A percentile compares a stretch with the other conserved stretches of the same genome.
These are phyloP conservation scores for Cynocephalus volans DNA, from an alignment of 2,113 vertebrate species.

Conservation along the genomic window DNA sequence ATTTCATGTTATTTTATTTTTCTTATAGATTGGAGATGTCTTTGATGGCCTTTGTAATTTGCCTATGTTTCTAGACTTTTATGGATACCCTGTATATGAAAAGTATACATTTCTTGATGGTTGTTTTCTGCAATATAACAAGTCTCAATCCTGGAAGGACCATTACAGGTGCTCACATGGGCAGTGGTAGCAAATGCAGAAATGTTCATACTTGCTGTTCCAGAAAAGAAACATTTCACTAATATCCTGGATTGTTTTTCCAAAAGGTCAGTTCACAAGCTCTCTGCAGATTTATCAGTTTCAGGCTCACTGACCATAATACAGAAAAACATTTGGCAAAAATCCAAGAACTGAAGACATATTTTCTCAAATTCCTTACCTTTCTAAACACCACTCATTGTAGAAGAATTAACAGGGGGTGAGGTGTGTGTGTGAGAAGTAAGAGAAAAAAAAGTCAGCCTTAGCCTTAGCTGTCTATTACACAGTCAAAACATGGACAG, in stretches of 20 bases:
- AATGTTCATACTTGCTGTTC: constrained; percentile 34
- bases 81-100: not conserved
- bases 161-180: not conserved
- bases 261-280: constrained; percentile 42
- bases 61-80: not conserved
- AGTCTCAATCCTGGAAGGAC: not conserved
- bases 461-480: not conserved
- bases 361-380: constrained; percentile 43
- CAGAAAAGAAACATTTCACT: constrained; percentile 50
- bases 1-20: constrained; percentile 48
- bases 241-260: constrained; percentile 37
- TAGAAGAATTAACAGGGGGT: not conserved
- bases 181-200: not conserved
- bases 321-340: constrained; percentile 45
- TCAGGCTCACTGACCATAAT: constrained; percentile 22
- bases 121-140: not conserved
- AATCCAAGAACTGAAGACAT: constrained; percentile 40
- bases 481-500: not conserved
- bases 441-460: not conserved
- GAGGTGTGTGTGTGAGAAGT: not conserved
- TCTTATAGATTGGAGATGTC: not conserved
- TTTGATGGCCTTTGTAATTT: not conserved
- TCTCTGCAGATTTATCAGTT: constrained; percentile 54
- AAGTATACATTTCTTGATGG: not conserved
- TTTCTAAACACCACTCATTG: not conserved